Evolutionary conservation across 2,888 invertebrate species (phyloP), one percentile per base, ranked within the genome.

Genomic region (Zeuzera pyrina): DNA sequence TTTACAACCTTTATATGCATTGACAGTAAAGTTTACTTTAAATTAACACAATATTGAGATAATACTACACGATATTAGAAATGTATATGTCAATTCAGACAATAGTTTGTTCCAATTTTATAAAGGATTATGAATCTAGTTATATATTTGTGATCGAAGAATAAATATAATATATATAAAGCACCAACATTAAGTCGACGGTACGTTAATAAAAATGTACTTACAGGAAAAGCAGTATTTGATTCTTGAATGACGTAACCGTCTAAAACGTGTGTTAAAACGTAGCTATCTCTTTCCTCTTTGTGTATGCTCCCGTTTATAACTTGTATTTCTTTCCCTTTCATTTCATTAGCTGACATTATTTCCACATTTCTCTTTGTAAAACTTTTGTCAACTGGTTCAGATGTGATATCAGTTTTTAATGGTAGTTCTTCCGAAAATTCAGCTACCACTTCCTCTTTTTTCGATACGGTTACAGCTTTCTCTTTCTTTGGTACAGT

Each of bases 231-330:
- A 5, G 83, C 78, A 2, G 72, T 54, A 43, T 76, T 81, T 0
- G 83, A 81, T 40, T 83, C 83, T 39, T 83, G 83, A 35, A 83
- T 81, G 1, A 83, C 77, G 35, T 68, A 73, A 13, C 81, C 81
- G 31, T 81, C 81, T 5, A 83, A 45, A 1, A 83, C 81, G 30
- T 83, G 83, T 0, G 81, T 83, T 1, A 81, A 45, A 38, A 62
- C 49, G 15, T 47, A 66, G 33, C 58, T 57, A 42, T 44, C 58
- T 30, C 44, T 55, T 30, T 54, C 43, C 28, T 46, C 45, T 27
- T 34, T 43, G 32, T 6, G 15, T 22, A 12, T 43, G 26, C 30
- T 45, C 30, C 41, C 46, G 16, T 28, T 42, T 7, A 45, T 39
- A 12, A 49, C 46, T 29, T 36, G 49, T 31, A 47, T 44, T 30